These are phyloP conservation scores for Abrostola triplasia DNA, from an alignment of 2,888 invertebrate genomes.

Conservation along the genomic window DNA sequence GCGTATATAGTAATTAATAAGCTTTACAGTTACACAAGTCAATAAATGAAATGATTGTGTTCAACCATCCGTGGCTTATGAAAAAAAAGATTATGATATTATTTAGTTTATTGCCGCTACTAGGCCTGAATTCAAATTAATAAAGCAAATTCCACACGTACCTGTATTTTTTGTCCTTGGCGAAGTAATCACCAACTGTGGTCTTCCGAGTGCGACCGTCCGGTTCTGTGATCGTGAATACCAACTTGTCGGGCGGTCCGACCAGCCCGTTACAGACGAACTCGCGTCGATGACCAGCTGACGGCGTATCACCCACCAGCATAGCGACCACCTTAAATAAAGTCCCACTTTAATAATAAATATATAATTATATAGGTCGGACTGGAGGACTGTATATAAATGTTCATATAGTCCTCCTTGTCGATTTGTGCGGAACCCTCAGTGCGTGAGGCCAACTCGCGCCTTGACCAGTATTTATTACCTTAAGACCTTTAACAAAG, in stretches of 20 bases:
- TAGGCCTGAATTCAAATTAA: background rate
- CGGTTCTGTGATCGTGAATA: conserved; percentile 60
- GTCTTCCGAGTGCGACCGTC: conserved; percentile 50
- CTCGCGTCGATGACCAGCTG: conserved; percentile 67
- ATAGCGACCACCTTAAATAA: conserved; percentile 70
- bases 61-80: no score
- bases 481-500: conserved; percentile 84
- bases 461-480: no score
- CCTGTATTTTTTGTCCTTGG: conserved; percentile 68
- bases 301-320: conserved; percentile 64
- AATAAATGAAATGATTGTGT: no score
- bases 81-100: background rate
- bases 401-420: no score
- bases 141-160: conserved; percentile 43
- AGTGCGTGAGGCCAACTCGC: no score
- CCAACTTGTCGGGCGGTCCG: conserved; percentile 57
- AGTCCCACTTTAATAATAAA: conserved; percentile 9
- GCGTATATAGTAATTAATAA: no score
- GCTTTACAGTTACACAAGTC: no score
- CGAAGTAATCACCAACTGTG: conserved; percentile 75
- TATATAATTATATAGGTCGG: no score
- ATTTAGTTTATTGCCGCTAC: background rate
- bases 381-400: no score
- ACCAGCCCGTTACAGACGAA: conserved; percentile 72
- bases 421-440: no score